Evolutionary conservation across 2,888 invertebrate genomes (phyloP).

Genomic region (Entomobrya proxima): DNA sequence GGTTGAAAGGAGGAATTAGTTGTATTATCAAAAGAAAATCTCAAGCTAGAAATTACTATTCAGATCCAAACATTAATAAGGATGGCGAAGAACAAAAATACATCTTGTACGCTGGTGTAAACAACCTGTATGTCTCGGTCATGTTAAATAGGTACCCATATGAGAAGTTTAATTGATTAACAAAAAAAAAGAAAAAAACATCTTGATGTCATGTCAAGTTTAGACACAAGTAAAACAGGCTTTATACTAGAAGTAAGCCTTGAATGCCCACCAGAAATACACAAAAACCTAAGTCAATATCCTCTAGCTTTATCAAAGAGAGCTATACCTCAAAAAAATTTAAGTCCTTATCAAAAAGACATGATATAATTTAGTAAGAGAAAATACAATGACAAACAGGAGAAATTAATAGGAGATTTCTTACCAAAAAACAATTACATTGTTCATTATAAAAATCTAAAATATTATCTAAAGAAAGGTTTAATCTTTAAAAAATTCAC

Average conservation of each 20-base stretch:
- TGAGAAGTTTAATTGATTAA: no score
- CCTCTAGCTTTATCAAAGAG: conserved; percentile 3
- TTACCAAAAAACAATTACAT: neutral
- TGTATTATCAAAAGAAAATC: conserved; percentile 18
- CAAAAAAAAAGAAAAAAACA: no score
- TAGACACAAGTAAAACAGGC: neutral
- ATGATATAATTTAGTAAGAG: neutral
- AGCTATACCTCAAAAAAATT: neutral
- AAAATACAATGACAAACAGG: neutral
- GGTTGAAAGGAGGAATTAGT: conserved; percentile 19
- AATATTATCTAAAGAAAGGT: conserved; percentile 44
- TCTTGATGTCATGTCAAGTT: no score
- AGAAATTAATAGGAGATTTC: conserved; percentile 1
- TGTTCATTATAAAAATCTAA: neutral
- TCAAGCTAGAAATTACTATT: conserved; percentile 2
- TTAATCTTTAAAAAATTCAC: conserved; percentile 1
- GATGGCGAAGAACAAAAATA: neutral
- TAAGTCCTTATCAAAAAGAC: neutral
- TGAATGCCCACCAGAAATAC: neutral
- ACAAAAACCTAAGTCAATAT: neutral
- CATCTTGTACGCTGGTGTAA: neutral
- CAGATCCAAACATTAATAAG: neutral
- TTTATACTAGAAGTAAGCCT: neutral
- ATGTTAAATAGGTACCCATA: no score
- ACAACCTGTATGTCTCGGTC: no score